Conservation (phyloP, 2,888 invertebrate species). For the Terebella lapidaria region DNA sequence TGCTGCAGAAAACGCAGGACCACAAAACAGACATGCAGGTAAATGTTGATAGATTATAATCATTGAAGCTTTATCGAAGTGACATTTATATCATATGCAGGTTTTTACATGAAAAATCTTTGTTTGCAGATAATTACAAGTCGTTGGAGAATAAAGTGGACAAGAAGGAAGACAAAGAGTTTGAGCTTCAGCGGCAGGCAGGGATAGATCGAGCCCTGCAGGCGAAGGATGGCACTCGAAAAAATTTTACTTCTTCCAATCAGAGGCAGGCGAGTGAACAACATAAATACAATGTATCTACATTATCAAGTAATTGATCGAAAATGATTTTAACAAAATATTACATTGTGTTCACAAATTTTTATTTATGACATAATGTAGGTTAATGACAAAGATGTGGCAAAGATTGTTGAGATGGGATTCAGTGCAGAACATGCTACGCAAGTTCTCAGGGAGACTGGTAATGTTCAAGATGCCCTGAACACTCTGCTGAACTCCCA, state of each 20-base stretch:
- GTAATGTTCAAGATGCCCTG: conserved; percentile 60
- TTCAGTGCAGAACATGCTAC: conserved; percentile 73
- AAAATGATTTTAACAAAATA: too few relatives aligned
- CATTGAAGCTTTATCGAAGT: too few relatives aligned
- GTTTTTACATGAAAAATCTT: not conserved
- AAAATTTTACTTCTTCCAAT: too few relatives aligned
- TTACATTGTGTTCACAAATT: not conserved
- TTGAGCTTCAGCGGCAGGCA: conserved; percentile 82
- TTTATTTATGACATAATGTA: conserved; percentile 5
- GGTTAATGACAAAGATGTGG: conserved; percentile 39
- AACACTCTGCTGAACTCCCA: conserved; percentile 28
- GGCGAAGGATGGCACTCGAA: conserved; percentile 37
- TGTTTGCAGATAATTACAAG: conserved; percentile 43
- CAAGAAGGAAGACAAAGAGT: conserved; percentile 65
- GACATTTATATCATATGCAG: too few relatives aligned
- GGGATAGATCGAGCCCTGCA: conserved; percentile 83
- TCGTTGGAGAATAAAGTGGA: conserved; percentile 55
- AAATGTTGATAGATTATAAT: too few relatives aligned
- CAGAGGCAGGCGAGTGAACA: too few relatives aligned
- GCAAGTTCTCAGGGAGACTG: conserved; percentile 66
- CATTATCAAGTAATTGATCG: too few relatives aligned
- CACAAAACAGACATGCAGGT: too few relatives aligned
- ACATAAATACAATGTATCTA: too few relatives aligned
- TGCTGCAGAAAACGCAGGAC: too few relatives aligned
- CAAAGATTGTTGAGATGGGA: conserved; percentile 73